Evolutionary conservation across 2,888 invertebrate genomes (phyloP).

Genomic region (Orchesellides sinensis): DNA sequence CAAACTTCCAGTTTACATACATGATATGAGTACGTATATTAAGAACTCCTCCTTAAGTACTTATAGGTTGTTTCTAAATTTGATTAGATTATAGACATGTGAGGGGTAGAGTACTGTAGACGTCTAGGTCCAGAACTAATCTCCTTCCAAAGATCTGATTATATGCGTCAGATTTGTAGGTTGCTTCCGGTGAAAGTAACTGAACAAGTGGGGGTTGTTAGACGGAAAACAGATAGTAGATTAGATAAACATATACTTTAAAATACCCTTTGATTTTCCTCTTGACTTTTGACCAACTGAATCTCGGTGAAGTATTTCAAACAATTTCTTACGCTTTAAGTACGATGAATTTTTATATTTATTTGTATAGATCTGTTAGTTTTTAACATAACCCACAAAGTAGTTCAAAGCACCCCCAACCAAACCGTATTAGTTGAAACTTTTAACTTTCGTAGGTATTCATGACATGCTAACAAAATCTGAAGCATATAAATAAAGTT

Average conservation of each 20-base stretch:
- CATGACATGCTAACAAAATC: neutral
- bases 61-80: no score
- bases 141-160: constrained; percentile 33
- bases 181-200: neutral
- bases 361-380: neutral
- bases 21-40: no score
- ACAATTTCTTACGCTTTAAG: neutral
- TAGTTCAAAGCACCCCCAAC: no score
- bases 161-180: neutral
- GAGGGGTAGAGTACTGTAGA: constrained; percentile 18
- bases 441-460: neutral
- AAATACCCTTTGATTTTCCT: neutral
- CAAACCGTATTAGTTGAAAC: neutral
- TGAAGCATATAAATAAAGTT: neutral
- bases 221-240: no score
- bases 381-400: neutral
- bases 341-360: neutral
- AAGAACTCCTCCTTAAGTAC: no score
- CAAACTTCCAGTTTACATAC: no score
- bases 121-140: constrained; percentile 44
- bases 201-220: no score
- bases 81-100: no score
- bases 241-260: neutral
- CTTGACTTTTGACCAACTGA: neutral
- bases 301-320: neutral